Evolutionary conservation across 2,888 invertebrate species (phyloP).

Genomic region (Rhingia rostrata): DNA sequence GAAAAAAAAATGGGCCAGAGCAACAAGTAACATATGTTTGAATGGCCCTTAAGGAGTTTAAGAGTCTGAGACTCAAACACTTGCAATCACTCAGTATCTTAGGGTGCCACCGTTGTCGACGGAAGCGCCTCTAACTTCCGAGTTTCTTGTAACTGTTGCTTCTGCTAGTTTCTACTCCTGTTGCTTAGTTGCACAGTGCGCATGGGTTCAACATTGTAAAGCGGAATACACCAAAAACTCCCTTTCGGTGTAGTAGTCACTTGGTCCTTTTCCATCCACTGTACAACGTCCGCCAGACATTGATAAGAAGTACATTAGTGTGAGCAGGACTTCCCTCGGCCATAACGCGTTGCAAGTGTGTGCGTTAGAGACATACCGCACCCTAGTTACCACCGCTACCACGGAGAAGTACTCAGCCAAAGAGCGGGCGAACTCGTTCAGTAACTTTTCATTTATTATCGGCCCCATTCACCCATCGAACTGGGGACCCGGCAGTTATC

Average conservation of each 20-base stretch:
- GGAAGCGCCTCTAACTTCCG: constrained; percentile 43
- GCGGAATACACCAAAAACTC: constrained; percentile 50
- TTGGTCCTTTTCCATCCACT: constrained; percentile 27
- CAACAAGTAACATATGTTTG: constrained; percentile 71
- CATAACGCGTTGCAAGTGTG: constrained; percentile 45
- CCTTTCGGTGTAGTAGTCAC: constrained; percentile 32
- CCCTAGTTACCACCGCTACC: constrained; percentile 71
- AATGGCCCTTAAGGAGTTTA: constrained; percentile 39
- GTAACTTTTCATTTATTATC: constrained; percentile 61
- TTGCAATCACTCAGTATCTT: constrained; percentile 45
- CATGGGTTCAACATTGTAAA: constrained; percentile 13
- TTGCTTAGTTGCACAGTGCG: constrained; percentile 56
- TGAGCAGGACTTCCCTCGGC: constrained; percentile 70
- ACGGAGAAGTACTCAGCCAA: constrained; percentile 55
- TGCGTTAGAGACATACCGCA: constrained; percentile 70
- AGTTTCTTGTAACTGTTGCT: constrained; percentile 66
- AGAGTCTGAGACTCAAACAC: constrained; percentile 29
- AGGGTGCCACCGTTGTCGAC: background rate
- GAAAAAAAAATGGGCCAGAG: constrained; percentile 64
- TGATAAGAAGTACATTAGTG: constrained; percentile 57
- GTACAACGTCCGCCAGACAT: constrained; percentile 29
- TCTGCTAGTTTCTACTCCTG: constrained; percentile 56
- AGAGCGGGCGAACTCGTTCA: constrained; percentile 66
- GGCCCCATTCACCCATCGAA: constrained; percentile 65
- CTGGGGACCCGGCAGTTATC: constrained; percentile 70